Percentiles rank a stretch among this genome's conserved stretches.
Evolutionary conservation across 2,888 invertebrate genomes (phyloP).

Genomic region (Xestia xanthographa): DNA sequence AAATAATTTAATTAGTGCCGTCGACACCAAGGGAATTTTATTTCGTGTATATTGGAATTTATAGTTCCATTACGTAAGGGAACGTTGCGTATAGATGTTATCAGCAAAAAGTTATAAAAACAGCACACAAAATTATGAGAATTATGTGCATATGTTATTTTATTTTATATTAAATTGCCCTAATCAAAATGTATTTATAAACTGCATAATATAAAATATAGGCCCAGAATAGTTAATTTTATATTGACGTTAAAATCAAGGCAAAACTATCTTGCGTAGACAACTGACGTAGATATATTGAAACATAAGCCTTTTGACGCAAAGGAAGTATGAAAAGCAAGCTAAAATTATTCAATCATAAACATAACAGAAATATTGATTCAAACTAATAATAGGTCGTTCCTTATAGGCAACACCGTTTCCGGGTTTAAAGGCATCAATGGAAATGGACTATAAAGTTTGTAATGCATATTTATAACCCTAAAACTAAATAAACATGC

Average conservation of each 20-base stretch:
- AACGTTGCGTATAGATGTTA: neutral
- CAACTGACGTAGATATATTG: slow-evolving; percentile 1
- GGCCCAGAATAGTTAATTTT: neutral
- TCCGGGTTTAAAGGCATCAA: neutral
- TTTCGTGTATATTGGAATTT: neutral
- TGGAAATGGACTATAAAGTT: neutral
- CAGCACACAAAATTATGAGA: slow-evolving; percentile 15
- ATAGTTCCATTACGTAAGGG: neutral
- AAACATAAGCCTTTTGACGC: neutral
- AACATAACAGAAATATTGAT: neutral
- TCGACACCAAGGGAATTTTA: neutral
- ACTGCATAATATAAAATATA: neutral
- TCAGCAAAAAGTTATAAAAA: neutral
- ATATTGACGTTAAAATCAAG: slow-evolving; percentile 5
- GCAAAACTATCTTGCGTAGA: neutral
- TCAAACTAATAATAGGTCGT: neutral
- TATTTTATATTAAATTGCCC: neutral
- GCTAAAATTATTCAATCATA: slow-evolving; percentile 25
- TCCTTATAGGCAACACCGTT: neutral
- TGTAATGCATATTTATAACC: neutral
- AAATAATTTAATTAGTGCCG: neutral
- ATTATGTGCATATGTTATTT: slow-evolving; percentile 13
- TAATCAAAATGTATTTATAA: neutral
- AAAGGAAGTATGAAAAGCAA: neutral
- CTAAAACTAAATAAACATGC: neutral